Percentiles rank a stretch among this genome's conserved stretches.
Evolutionary conservation across 2,888 invertebrate species (phyloP).

Genomic region (Caenorhabditis zanzibari): DNA sequence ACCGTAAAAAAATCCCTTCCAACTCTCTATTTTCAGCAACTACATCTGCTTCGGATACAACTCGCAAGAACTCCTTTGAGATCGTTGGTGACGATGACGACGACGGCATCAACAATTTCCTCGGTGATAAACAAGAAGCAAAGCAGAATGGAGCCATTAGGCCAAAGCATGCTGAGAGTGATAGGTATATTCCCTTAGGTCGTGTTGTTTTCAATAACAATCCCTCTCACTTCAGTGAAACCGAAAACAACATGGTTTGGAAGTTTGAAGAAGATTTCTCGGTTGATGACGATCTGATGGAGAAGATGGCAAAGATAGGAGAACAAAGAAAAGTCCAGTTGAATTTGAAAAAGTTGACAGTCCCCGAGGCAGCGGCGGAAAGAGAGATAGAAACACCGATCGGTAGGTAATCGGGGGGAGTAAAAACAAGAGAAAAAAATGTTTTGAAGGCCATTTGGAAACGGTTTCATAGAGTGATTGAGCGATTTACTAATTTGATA

Average conservation of each 20-base stretch:
- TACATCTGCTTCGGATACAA: conserved; percentile 37
- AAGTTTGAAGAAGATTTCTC: conserved; percentile 80
- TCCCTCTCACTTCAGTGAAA: conserved; percentile 47
- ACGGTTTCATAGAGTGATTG: background rate
- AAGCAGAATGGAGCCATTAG: conserved; percentile 7
- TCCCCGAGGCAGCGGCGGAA: conserved; percentile 35
- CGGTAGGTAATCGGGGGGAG: conserved; percentile 13
- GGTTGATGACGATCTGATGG: conserved; percentile 73
- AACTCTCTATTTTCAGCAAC: no score
- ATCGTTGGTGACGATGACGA: conserved; percentile 65
- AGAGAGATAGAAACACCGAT: conserved; percentile 54
- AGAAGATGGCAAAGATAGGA: conserved; percentile 65
- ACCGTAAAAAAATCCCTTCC: no score
- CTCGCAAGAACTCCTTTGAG: conserved; percentile 66
- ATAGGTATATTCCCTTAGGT: conserved; percentile 22
- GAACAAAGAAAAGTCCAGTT: conserved; percentile 54
- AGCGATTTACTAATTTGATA: background rate
- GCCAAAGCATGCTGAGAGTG: conserved; percentile 44
- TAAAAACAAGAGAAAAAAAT: background rate
- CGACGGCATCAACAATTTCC: conserved; percentile 67
- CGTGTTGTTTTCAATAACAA: background rate
- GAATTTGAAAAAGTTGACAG: conserved; percentile 35
- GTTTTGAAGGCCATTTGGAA: background rate
- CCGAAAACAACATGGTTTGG: conserved; percentile 77
- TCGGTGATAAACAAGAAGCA: conserved; percentile 62